Percentiles rank a stretch among this genome's conserved stretches.
Evolutionary conservation across 2,888 invertebrate genomes (phyloP).

Genomic region (Electrophaes corylata): DNA sequence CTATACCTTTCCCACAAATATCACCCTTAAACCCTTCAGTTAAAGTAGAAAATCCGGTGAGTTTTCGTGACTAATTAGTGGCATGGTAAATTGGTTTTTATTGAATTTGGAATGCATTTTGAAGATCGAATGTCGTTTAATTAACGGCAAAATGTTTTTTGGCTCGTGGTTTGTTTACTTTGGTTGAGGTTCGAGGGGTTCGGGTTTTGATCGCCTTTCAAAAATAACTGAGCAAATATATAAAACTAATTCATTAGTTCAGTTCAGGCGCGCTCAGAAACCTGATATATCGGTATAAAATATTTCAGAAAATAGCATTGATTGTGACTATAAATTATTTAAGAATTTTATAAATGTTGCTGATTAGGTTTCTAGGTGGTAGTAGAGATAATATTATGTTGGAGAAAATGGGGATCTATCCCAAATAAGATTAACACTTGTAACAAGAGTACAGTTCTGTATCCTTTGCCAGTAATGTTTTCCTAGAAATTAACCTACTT

Average conservation of each 20-base stretch:
- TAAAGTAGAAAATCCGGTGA: conserved; percentile 35
- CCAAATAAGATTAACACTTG: too few relatives aligned
- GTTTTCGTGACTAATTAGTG: conserved; percentile 41
- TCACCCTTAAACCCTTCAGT: not conserved
- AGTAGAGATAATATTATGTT: too few relatives aligned
- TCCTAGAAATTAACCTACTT: too few relatives aligned
- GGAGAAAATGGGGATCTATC: too few relatives aligned
- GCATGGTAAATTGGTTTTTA: conserved; percentile 41
- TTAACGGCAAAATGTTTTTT: conserved; percentile 30
- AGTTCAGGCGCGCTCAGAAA: not conserved
- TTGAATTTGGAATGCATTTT: conserved; percentile 49
- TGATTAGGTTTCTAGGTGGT: too few relatives aligned
- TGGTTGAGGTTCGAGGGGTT: not conserved
- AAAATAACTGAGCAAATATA: conserved; percentile 11
- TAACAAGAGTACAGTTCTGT: too few relatives aligned
- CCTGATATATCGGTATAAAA: too few relatives aligned
- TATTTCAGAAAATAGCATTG: too few relatives aligned
- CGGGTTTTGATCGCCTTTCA: conserved; percentile 1
- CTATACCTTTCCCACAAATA: conserved; percentile 3
- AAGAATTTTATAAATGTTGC: too few relatives aligned
- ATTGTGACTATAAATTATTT: too few relatives aligned
- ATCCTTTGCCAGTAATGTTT: too few relatives aligned
- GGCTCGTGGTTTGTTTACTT: conserved; percentile 20
- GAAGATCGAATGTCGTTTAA: conserved; percentile 32
- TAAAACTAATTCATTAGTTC: not conserved